Conservation (phyloP, 2,797 vertebrate genomes). For the Nannoperca obscura region DNA sequence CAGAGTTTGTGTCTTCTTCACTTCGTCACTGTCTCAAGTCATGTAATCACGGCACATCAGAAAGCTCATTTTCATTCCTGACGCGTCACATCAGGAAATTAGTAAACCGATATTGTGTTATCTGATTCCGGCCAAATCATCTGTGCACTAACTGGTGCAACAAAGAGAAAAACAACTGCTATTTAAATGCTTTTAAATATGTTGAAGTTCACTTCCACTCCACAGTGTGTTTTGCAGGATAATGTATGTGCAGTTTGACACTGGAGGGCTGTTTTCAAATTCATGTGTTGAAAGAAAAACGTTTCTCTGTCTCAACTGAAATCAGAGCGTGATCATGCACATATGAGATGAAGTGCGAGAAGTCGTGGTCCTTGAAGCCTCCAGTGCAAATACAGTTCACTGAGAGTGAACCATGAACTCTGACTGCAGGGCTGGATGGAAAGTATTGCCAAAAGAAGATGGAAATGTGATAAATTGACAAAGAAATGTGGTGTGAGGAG, state of each 20-base stretch:
- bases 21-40: not conserved
- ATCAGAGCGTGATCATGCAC: not conserved
- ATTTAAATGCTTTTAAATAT: too few relatives aligned
- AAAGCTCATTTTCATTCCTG: slow-evolving; percentile 29
- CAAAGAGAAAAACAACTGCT: too few relatives aligned
- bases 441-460: not conserved
- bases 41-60: not conserved
- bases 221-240: not conserved
- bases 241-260: not conserved
- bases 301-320: not conserved
- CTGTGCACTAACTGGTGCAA: too few relatives aligned
- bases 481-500: not conserved
- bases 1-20: not conserved
- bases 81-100: not conserved
- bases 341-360: too few relatives aligned
- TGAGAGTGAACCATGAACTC: not conserved
- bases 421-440: not conserved
- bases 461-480: slow-evolving; percentile 14
- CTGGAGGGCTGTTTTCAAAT: not conserved
- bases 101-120: not conserved
- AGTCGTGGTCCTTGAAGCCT: too few relatives aligned
- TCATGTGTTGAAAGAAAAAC: not conserved
- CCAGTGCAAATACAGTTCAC: too few relatives aligned
- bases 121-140: not conserved
- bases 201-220: too few relatives aligned